Evolutionary conservation across 2,797 vertebrate genomes (phyloP).

Genomic region (Eidolon dupreanum): DNA sequence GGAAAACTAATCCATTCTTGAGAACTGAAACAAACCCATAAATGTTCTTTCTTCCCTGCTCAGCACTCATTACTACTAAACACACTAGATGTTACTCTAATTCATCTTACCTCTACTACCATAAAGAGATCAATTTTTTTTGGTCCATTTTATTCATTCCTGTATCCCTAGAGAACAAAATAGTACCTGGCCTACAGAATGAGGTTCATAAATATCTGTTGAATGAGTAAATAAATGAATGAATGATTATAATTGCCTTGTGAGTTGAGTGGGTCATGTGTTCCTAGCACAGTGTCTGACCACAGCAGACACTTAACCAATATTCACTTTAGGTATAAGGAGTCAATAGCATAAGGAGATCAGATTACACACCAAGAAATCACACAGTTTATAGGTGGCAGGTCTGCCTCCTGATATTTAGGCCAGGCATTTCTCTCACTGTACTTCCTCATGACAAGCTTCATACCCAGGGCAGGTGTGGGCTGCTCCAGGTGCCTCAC

Average conservation of each 20-base stretch:
- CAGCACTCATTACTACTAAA: not conserved
- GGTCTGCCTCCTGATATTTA: not conserved
- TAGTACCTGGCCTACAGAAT: not conserved
- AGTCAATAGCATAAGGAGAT: not conserved
- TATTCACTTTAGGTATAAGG: not conserved
- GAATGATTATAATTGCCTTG: not conserved
- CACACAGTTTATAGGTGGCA: not conserved
- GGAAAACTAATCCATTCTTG: not conserved
- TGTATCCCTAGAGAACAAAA: not conserved
- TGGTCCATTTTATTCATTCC: not conserved
- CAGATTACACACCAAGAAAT: not conserved
- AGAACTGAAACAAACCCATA: not conserved
- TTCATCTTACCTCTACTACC: not conserved
- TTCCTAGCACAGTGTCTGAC: not conserved
- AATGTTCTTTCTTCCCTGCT: not conserved
- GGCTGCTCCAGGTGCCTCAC: rapidly evolving
- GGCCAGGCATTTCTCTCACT: not conserved
- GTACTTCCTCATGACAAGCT: not conserved
- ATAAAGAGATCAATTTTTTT: not conserved
- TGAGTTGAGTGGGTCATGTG: not conserved
- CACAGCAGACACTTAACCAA: not conserved
- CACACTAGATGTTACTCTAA: not conserved
- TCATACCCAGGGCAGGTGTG: not conserved
- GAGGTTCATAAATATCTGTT: not conserved
- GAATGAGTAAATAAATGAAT: not conserved